Evolutionary conservation across 2,113 vertebrate species (phyloP).

Genomic region (Tachuris rubrigastra): DNA sequence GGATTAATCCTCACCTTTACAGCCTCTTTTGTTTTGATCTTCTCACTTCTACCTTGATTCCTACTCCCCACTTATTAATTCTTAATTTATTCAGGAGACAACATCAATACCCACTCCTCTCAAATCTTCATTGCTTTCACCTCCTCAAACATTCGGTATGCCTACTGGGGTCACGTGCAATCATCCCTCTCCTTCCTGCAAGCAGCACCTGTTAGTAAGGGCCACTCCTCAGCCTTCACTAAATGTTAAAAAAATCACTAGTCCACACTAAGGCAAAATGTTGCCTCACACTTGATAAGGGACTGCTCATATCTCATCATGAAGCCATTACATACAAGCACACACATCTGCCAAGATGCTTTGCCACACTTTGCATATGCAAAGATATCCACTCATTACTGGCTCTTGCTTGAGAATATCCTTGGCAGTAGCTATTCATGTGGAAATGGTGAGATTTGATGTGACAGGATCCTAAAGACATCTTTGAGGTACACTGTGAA

Average conservation of each 20-base stretch:
- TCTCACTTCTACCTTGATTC: neutral
- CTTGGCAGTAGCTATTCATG: neutral
- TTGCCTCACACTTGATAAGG: neutral
- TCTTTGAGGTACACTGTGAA: neutral
- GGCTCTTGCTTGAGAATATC: neutral
- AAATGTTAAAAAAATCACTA: neutral
- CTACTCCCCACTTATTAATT: neutral
- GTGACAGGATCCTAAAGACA: neutral
- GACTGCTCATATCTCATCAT: neutral
- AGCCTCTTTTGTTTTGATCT: neutral
- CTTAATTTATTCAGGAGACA: neutral
- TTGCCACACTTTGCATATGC: neutral
- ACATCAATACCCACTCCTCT: neutral
- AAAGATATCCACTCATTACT: neutral
- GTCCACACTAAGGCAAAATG: neutral
- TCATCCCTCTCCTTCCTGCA: neutral
- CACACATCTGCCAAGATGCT: neutral
- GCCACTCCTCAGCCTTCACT: neutral
- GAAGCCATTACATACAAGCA: neutral
- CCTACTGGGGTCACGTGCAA: neutral
- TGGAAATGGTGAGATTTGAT: neutral
- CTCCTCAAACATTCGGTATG: fast-evolving
- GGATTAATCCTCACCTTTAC: neutral
- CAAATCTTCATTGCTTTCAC: neutral
- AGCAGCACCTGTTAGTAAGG: neutral